Percentiles rank a stretch among this genome's conserved stretches.
Evolutionary conservation across 2,888 invertebrate species (phyloP).

Genomic region (Bruchidius siliquastri): DNA sequence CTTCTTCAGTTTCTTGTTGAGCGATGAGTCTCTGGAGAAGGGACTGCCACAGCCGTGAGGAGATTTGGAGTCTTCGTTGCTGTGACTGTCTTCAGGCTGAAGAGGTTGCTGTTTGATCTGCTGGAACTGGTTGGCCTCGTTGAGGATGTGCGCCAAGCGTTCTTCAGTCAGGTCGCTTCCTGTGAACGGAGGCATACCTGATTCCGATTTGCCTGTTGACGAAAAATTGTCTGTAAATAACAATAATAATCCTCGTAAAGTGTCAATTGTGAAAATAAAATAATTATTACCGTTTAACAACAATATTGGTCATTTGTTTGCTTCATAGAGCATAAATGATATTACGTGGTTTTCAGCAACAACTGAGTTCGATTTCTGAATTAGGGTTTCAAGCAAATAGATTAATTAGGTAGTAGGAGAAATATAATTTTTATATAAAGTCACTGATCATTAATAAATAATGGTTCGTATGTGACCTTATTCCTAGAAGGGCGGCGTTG

Average conservation of each 20-base stretch:
- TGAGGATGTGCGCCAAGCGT: constrained; percentile 87
- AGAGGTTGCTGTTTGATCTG: constrained; percentile 59
- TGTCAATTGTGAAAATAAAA: background rate
- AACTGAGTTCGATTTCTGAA: too few relatives aligned
- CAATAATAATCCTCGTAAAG: constrained; percentile 10
- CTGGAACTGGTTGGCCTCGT: constrained; percentile 79
- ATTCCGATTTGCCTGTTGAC: constrained; percentile 75
- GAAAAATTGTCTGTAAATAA: constrained; percentile 48
- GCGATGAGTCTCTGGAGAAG: constrained; percentile 68
- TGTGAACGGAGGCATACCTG: constrained; percentile 71
- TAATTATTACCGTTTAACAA: too few relatives aligned
- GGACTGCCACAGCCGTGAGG: constrained; percentile 77
- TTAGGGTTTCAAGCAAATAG: too few relatives aligned
- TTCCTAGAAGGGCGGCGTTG: too few relatives aligned
- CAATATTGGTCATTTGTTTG: too few relatives aligned
- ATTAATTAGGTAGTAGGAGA: too few relatives aligned
- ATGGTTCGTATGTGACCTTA: too few relatives aligned
- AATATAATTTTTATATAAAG: too few relatives aligned
- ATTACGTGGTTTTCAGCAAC: too few relatives aligned
- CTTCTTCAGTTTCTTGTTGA: constrained; percentile 74
- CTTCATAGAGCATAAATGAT: too few relatives aligned
- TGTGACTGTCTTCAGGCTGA: constrained; percentile 55
- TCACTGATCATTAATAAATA: too few relatives aligned
- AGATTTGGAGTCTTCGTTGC: constrained; percentile 78
- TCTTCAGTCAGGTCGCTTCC: constrained; percentile 82